phyloP scores from a whole-genome alignment of 2,888 invertebrate species.

The Temnothorax ravouxi region DNA sequence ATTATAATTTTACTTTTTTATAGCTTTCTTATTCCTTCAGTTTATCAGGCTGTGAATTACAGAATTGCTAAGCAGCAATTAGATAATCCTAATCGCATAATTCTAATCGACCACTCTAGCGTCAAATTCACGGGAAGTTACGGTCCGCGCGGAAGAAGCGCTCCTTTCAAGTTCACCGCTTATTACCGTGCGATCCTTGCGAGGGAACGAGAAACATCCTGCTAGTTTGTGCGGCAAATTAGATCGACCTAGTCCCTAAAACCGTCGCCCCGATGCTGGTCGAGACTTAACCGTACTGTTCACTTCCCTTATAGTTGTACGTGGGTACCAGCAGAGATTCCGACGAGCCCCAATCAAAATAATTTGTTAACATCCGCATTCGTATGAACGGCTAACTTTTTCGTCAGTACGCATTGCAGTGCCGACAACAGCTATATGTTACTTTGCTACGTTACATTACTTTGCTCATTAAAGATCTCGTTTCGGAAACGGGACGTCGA shows the following conservation, averaged over 20 bases:
- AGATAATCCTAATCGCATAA: slow-evolving; percentile 53
- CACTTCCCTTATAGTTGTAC: slow-evolving; percentile 42
- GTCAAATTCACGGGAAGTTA: slow-evolving; percentile 38
- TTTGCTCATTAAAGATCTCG: background rate
- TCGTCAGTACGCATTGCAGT: background rate
- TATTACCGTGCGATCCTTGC: slow-evolving; percentile 73
- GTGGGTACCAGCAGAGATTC: slow-evolving; percentile 64
- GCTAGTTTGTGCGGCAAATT: slow-evolving; percentile 68
- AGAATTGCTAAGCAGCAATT: background rate
- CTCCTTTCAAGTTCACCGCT: slow-evolving; percentile 73
- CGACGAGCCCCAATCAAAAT: slow-evolving; percentile 52
- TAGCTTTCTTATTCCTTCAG: background rate
- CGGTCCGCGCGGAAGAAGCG: slow-evolving; percentile 64
- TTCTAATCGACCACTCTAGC: slow-evolving; percentile 21
- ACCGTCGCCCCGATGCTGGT: slow-evolving; percentile 63
- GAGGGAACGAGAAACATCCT: slow-evolving; percentile 74
- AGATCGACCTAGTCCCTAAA: slow-evolving; percentile 66
- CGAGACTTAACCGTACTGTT: slow-evolving; percentile 37
- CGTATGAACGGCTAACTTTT: background rate
- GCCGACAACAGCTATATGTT: background rate
- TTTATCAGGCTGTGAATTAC: too few relatives aligned
- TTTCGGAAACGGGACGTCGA: background rate
- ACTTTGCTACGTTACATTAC: background rate
- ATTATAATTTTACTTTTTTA: background rate
- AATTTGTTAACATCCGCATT: slow-evolving; percentile 48